A percentile compares a stretch with the other conserved stretches of the same genome.
These are phyloP conservation scores for Rotaria magnacalcarata DNA, from an alignment of 2,888 invertebrate genomes.

Conservation along the genomic window DNA sequence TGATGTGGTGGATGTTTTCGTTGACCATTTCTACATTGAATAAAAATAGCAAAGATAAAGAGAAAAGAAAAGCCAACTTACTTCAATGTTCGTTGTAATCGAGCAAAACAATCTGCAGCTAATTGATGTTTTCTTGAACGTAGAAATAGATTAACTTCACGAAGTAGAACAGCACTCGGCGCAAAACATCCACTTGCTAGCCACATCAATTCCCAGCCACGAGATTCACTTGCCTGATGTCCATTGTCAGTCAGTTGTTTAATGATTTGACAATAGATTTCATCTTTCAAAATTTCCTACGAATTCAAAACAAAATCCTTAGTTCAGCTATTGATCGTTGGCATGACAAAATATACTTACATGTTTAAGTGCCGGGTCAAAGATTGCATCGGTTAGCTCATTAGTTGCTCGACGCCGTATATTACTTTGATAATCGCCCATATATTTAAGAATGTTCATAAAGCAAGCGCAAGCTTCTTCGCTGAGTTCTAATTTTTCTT, in stretches of 20 bases:
- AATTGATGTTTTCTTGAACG: slow-evolving; percentile 67
- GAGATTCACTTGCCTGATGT: slow-evolving; percentile 86
- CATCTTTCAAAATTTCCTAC: slow-evolving; percentile 86
- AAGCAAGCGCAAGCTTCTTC: slow-evolving; percentile 92
- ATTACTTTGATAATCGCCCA: slow-evolving; percentile 94
- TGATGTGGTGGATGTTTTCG: slow-evolving; percentile 73
- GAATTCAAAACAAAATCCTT: too few species aligned
- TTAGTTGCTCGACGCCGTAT: slow-evolving; percentile 79
- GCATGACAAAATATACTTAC: slow-evolving; percentile 61
- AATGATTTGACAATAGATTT: slow-evolving; percentile 97
- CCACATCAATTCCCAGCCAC: slow-evolving; percentile 99
- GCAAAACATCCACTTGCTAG: slow-evolving; percentile 89
- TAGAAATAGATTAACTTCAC: slow-evolving; percentile 62
- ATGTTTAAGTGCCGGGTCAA: slow-evolving; percentile 83
- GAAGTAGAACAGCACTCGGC: slow-evolving; percentile 77
- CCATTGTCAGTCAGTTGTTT: slow-evolving; percentile 95
- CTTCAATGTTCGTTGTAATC: slow-evolving; percentile 84
- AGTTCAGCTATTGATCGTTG: too few species aligned
- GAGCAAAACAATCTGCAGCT: slow-evolving; percentile 87
- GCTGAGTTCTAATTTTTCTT: slow-evolving; percentile 77
- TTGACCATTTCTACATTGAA: slow-evolving; percentile 52
- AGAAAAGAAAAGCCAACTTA: neutral
- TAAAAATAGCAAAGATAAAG: too few species aligned
- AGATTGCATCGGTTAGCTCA: slow-evolving; percentile 94
- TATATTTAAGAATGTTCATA: slow-evolving; percentile 83